phyloP scores from a whole-genome alignment of 2,113 vertebrate species.

The Phalacrocorax aristotelis region DNA sequence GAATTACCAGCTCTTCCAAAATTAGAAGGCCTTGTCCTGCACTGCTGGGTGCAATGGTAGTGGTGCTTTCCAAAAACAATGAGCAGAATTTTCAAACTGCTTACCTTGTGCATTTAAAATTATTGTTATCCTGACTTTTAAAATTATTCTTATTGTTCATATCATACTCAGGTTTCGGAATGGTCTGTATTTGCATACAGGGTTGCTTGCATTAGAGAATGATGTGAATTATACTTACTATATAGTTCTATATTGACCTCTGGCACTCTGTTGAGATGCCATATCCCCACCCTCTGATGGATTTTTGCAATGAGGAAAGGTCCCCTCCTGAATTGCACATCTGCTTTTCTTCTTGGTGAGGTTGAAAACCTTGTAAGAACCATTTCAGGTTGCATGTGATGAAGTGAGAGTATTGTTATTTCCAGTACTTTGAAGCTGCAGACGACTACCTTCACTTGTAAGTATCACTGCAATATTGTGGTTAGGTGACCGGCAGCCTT shows the following conservation, averaged over 20 bases:
- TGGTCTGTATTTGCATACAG: neutral
- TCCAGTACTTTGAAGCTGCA: neutral
- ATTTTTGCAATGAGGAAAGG: neutral
- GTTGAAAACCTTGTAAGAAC: neutral
- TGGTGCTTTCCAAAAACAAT: neutral
- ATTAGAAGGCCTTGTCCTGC: neutral
- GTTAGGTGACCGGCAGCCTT: neutral
- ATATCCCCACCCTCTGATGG: neutral
- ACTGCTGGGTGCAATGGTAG: neutral
- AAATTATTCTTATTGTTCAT: neutral
- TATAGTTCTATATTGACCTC: neutral
- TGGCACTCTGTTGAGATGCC: neutral
- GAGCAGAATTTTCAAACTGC: neutral
- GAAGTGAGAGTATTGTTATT: neutral
- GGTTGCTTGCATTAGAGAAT: neutral
- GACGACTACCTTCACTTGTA: neutral
- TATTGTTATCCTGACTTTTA: neutral
- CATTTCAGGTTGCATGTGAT: neutral
- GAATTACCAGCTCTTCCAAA: neutral
- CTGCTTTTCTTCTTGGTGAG: neutral
- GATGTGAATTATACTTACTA: fast-evolving
- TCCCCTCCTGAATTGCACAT: neutral
- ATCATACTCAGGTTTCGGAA: neutral
- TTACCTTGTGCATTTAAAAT: neutral
- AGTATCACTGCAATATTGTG: neutral